phyloP scores from a whole-genome alignment of 2,113 vertebrate genomes.

The Pionites leucogaster region DNA sequence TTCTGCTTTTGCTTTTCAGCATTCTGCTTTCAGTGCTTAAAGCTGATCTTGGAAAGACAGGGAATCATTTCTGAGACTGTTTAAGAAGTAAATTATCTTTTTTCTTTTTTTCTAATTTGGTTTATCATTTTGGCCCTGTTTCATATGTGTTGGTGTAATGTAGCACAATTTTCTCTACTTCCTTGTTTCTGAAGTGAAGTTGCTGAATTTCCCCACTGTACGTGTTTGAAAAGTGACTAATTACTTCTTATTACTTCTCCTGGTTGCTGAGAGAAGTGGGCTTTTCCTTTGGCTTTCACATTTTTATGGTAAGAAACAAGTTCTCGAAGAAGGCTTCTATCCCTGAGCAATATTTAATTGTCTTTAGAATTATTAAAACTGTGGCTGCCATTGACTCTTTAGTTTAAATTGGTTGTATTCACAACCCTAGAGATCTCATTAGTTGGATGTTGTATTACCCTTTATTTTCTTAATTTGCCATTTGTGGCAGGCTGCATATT shows the following conservation, averaged over 20 bases:
- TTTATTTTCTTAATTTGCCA: constrained; percentile 35
- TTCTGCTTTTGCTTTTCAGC: neutral
- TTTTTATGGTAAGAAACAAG: neutral
- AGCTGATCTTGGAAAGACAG: neutral
- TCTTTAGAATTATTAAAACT: constrained; percentile 6
- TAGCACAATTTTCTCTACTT: neutral
- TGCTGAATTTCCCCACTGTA: neutral
- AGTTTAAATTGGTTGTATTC: constrained; percentile 15
- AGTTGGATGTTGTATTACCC: neutral
- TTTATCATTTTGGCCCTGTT: neutral
- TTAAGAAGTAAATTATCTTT: neutral
- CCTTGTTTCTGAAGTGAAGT: neutral
- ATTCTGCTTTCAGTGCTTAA: neutral
- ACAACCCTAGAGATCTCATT: constrained; percentile 31
- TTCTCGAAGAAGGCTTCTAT: neutral
- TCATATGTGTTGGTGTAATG: neutral
- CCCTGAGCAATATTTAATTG: neutral
- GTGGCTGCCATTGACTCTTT: neutral
- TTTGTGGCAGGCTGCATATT: neutral
- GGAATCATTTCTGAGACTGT: neutral
- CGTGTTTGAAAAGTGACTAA: neutral
- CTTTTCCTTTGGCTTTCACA: neutral
- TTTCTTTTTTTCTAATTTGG: neutral
- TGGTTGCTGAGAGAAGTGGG: neutral
- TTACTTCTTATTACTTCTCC: neutral